Evolutionary conservation across 37 sponge, comb jelly and placozoan genomes (phyloP).

Genomic region (Petrosia ficiformis): DNA sequence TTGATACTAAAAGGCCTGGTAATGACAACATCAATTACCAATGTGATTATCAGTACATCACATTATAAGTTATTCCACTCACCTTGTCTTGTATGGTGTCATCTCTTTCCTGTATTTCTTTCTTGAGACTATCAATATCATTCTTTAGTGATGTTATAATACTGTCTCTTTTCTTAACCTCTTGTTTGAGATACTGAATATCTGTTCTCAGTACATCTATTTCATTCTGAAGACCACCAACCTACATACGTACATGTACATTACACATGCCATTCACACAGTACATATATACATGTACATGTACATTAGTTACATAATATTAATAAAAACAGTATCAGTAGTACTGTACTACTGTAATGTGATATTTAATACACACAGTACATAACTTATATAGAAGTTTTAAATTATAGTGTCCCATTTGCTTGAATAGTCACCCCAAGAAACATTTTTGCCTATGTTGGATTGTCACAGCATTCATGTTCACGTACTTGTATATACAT

Average conservation of each 20-base stretch:
- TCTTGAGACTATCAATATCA: constrained; percentile 92
- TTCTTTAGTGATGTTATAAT: constrained; percentile 88
- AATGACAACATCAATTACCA: too few species aligned
- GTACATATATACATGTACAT: not conserved
- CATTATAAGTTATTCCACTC: not conserved
- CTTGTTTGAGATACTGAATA: constrained; percentile 75
- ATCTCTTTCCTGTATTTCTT: constrained; percentile 97
- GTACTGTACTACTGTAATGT: too few species aligned
- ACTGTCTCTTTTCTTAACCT: constrained; percentile 84
- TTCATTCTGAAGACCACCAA: constrained; percentile 83
- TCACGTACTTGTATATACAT: too few species aligned
- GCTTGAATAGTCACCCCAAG: too few species aligned
- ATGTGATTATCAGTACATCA: too few species aligned
- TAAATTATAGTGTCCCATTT: too few species aligned
- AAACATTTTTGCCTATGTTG: too few species aligned
- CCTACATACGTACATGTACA: constrained; percentile 38
- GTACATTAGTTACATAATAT: not conserved
- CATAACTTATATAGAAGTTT: too few species aligned
- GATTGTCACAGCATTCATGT: too few species aligned
- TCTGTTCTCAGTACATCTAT: constrained; percentile 74
- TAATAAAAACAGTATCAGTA: not conserved
- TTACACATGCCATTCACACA: not conserved
- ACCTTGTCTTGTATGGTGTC: constrained; percentile 96
- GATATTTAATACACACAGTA: too few species aligned
- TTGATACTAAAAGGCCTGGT: too few species aligned